These are phyloP conservation scores for Netelia fuscicornis DNA, from an alignment of 2,888 invertebrate genomes.

Conservation along the genomic window DNA sequence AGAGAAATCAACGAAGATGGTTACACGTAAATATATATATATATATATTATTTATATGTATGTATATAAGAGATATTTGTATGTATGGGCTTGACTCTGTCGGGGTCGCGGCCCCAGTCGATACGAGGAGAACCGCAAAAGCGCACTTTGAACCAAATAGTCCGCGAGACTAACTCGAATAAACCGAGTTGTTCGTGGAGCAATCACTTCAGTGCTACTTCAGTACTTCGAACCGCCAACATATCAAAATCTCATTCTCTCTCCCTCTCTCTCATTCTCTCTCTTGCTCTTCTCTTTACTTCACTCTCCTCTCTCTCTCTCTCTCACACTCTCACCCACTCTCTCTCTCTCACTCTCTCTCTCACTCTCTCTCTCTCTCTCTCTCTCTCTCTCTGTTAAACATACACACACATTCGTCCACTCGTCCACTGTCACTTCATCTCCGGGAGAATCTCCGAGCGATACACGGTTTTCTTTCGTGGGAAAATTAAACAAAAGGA, in stretches of 20 bases:
- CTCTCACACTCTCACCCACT: slow-evolving; percentile 27
- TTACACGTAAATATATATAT: background rate
- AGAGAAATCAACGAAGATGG: slow-evolving; percentile 33
- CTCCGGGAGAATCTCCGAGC: slow-evolving; percentile 40
- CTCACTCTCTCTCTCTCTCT: too few relatives aligned
- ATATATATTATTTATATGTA: background rate
- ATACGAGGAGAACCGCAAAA: slow-evolving; percentile 75
- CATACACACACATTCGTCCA: slow-evolving; percentile 19
- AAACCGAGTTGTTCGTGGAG: slow-evolving; percentile 78
- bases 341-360: background rate
- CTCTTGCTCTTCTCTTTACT: too few relatives aligned
- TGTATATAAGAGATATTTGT: slow-evolving; percentile 20
- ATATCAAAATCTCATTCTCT: slow-evolving; percentile 66
- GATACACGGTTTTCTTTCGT: slow-evolving; percentile 13
- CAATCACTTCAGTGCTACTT: slow-evolving; percentile 81
- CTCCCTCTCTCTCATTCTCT: slow-evolving; percentile 36
- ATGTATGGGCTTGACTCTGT: slow-evolving; percentile 60
- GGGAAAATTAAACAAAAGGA: slow-evolving; percentile 35
- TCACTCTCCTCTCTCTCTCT: slow-evolving; percentile 37
- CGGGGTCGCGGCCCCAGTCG: slow-evolving; percentile 81
- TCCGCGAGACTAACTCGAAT: slow-evolving; percentile 78
- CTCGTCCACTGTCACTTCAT: slow-evolving; percentile 14
- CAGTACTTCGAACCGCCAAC: slow-evolving; percentile 79
- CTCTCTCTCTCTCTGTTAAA: background rate
- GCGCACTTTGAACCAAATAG: slow-evolving; percentile 83